Evolutionary conservation across 2,888 invertebrate genomes (phyloP), one percentile per base, ranked within the genome.

Genomic region (Aporophyla nigra): DNA sequence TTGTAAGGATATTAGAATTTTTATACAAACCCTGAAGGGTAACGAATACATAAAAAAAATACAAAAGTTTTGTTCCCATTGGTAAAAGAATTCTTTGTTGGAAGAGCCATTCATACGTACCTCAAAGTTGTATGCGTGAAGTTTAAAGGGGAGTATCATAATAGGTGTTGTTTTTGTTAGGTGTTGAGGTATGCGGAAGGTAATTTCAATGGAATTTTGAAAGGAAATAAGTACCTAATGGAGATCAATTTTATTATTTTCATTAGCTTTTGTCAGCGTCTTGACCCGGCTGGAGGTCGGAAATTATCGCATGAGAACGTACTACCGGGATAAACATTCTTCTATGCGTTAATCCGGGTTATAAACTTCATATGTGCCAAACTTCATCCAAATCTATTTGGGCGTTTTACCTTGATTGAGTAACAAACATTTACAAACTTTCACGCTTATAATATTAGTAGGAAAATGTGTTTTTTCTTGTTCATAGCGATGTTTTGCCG

Each of bases 1-100:
- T 49, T 71, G 24, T n/a, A 49, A 59, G 59, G n/a, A 81, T 24
- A 71, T 63, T 63, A 71, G 27, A 62, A 5, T 56, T 66, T 66
- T 70, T 63, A 46, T 71, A 43, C 33, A 59, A 82, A 10, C 9
- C 0, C 16, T 66, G 33, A 27, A 43, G 16, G 33, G n/a, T 4
- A 46, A 56, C 10, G 5, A 69, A 40, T 49, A 49, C 21, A 27
- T 33, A 21, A 46, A 77, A 46, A 77, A 76, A 46, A 27, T 40
- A 43, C 19, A 7, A 5, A 43, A 19, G 14, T 24, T 54, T 49
- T 54, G 2, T n/a, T 62, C 43, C 27, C 27, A 24, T 62, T 51
- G 62, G 49, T n/a, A n/a, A 49, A 78, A 40, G 1, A 59, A 2
- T 5, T 12, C 21, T 40, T 46, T 21, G 19, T 51, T 40, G 19